Evolutionary conservation across 2,113 vertebrate species (phyloP).

Genomic region (Thalassoma bifasciatum): DNA sequence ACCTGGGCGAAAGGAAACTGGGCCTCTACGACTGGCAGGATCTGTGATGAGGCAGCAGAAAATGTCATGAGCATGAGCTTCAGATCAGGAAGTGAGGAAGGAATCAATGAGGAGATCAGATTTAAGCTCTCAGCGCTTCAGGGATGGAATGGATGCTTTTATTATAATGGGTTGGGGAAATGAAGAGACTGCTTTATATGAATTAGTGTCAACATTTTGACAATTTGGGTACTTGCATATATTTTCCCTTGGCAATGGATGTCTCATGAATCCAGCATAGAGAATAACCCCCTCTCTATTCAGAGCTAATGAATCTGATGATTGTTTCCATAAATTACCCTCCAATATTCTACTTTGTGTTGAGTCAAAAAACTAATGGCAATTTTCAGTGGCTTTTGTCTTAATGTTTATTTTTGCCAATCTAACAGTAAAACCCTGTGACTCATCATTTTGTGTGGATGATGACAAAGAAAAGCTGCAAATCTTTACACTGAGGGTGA

Average conservation of each 20-base stretch:
- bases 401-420: too few species aligned
- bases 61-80: neutral
- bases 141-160: neutral
- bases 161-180: slow-evolving; percentile 1
- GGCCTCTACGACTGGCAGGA: slow-evolving; percentile 91
- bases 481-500: too few species aligned
- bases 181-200: neutral
- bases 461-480: too few species aligned
- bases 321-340: neutral
- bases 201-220: neutral
- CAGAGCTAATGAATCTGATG: neutral
- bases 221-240: neutral
- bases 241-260: neutral
- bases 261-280: neutral
- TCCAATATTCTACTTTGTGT: neutral
- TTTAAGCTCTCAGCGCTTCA: neutral
- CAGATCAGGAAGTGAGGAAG: neutral
- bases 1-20: slow-evolving; percentile 90
- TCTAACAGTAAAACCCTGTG: too few species aligned
- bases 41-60: slow-evolving; percentile 75
- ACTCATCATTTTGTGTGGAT: too few species aligned
- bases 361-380: neutral
- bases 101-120: slow-evolving; percentile 15
- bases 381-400: too few species aligned
- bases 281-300: neutral